These are phyloP conservation scores for Gymnocephalus cernua DNA, from an alignment of 2,113 vertebrate species.

Conservation along the genomic window DNA sequence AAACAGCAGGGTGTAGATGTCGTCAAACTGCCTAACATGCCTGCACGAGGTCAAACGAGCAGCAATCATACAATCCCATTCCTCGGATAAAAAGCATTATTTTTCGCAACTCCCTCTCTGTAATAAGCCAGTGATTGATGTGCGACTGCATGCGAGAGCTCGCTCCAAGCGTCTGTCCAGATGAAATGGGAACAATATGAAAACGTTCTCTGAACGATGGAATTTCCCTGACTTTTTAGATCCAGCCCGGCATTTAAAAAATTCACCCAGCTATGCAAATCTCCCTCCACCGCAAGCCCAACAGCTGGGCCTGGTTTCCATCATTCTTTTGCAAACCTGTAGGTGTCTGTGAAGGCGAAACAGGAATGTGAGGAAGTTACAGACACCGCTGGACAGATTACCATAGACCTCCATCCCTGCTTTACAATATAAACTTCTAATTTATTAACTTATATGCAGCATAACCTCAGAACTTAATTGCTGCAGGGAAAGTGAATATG, in stretches of 20 bases:
- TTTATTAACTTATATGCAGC: conserved; percentile 11
- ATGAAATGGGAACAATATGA: conserved; percentile 58
- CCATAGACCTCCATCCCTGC: neutral
- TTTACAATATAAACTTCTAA: neutral
- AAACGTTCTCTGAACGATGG: conserved; percentile 33
- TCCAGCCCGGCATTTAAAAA: conserved; percentile 38
- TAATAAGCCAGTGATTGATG: conserved; percentile 51
- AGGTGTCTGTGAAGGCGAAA: conserved; percentile 38
- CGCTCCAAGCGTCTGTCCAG: conserved; percentile 31
- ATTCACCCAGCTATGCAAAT: conserved; percentile 63
- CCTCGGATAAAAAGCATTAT: conserved; percentile 43
- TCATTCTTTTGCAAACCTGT: conserved; percentile 21
- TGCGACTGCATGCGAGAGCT: conserved; percentile 25
- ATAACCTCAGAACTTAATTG: neutral
- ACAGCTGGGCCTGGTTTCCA: conserved; percentile 56
- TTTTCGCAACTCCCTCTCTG: conserved; percentile 30
- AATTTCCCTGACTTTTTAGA: conserved; percentile 48
- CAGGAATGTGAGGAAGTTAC: neutral
- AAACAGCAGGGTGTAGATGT: conserved; percentile 6
- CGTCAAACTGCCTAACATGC: conserved; percentile 7
- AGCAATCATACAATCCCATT: conserved; percentile 28
- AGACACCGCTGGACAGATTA: conserved; percentile 1
- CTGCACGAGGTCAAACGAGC: conserved; percentile 26
- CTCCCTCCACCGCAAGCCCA: conserved; percentile 4
- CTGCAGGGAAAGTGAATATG: neutral